Base-by-base conservation (phyloP, 2,113 vertebrate genomes). In the Urocynchramus pylzowi region DNA sequence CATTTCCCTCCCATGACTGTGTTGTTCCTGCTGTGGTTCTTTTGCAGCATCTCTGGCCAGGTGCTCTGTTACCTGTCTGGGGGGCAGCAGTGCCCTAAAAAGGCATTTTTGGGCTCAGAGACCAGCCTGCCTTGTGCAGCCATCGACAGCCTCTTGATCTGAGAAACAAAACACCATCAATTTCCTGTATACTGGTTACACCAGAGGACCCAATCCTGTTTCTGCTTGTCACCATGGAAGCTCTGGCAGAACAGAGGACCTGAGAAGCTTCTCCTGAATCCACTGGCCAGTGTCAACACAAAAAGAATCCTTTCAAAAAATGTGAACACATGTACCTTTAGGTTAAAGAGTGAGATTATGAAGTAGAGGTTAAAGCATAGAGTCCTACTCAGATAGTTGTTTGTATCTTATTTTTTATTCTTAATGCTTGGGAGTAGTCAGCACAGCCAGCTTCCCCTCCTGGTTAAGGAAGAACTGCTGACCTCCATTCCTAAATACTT, bases 261-360 rank as follows among this genome's bases (percentile, higher is more conserved):
- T 39, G 45, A n/a, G 10, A 68, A 71, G 4, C 11, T 11, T 60
- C 44, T 77, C 14, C 39, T 83, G 53, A 23, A 83, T 26, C 26
- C 75, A 12, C 27, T 41, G 52, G 44, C 6, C 12, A 21, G 21
- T 18, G 35, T n/a, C 4, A 56, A 41, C 31, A 69, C 22, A 35
- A 33, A 49, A 83, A 13, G 7, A 50, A 21, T 13, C 3, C 1
- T 59, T 22, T 78, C 11, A 63, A 28, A 20, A 19, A 41, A 41
- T 17, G 42, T 2, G 0, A 12, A 35, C 9, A 4, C 26, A 3
- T 4, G 16, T 10, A 20, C 2, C 11, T 56, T 31, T 45, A 41
- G 39, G 42, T 61, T n/a, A 33, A 67, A 52, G 18, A 22, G 8
- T 37, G 41, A 56, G 28, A 1, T 56, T n/a, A 17, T 47, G 28